These are phyloP conservation scores for Apogon hyalosoma DNA, from an alignment of 2,797 vertebrate genomes.

Conservation along the genomic window DNA sequence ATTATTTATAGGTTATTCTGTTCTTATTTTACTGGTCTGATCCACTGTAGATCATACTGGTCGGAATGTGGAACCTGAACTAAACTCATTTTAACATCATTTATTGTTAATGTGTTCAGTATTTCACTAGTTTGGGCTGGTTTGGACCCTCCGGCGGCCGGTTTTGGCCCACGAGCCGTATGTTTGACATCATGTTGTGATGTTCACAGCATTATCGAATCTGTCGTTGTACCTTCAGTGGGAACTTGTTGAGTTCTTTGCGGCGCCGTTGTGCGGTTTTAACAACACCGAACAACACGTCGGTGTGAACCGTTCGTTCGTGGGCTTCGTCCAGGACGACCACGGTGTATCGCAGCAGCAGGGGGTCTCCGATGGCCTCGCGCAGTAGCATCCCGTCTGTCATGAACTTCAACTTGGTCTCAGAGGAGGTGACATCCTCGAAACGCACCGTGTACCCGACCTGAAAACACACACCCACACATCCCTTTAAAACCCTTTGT, in stretches of 20 bases:
- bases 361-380: slow-evolving; percentile 92
- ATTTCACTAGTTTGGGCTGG: too few relatives aligned
- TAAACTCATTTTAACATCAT: too few relatives aligned
- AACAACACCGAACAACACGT: slow-evolving; percentile 95
- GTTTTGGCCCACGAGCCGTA: too few relatives aligned
- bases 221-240: slow-evolving; percentile 85
- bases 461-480: slow-evolving; percentile 67
- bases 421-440: slow-evolving; percentile 90
- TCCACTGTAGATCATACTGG: too few relatives aligned
- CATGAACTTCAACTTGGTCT: slow-evolving; percentile 94
- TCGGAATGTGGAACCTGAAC: too few relatives aligned
- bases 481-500: too few relatives aligned
- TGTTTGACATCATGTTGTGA: background rate
- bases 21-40: too few relatives aligned
- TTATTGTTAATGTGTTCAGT: too few relatives aligned
- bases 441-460: slow-evolving; percentile 97
- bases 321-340: slow-evolving; percentile 96
- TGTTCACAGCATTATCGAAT: background rate
- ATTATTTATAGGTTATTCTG: too few relatives aligned
- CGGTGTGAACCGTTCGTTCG: slow-evolving; percentile 94
- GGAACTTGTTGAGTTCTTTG: slow-evolving; percentile 87
- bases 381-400: slow-evolving; percentile 97
- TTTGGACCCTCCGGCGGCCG: too few relatives aligned
- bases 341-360: slow-evolving; percentile 91
- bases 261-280: slow-evolving; percentile 91